Conservation (phyloP, 2,797 vertebrate species). For the Lagocephalus sceleratus region DNA sequence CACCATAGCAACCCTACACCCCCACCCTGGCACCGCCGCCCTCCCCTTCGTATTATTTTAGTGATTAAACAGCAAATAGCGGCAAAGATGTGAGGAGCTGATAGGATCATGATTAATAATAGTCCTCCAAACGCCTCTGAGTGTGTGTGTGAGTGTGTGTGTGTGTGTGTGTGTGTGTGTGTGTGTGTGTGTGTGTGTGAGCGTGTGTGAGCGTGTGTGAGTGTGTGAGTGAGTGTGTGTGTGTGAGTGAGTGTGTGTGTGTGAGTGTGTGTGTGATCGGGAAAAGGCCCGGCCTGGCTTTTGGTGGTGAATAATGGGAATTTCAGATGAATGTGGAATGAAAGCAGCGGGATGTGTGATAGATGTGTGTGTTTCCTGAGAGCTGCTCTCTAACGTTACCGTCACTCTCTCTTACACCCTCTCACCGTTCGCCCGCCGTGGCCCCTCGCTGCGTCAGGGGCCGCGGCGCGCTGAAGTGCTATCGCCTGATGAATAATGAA, state of each 20-base stretch:
- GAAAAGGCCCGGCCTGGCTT: conserved; percentile 70
- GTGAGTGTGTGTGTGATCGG: conserved; percentile 43
- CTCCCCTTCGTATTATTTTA: conserved; percentile 78
- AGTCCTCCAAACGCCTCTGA: conserved; percentile 64
- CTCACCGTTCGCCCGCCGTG: conserved; percentile 36
- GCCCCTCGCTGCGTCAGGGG: too few species aligned
- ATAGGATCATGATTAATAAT: conserved; percentile 82
- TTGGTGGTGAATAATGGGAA: conserved; percentile 79
- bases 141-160: conserved; percentile 29
- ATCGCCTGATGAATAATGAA: too few species aligned
- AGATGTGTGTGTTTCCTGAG: conserved; percentile 55
- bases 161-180: conserved; percentile 17
- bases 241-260: conserved; percentile 19
- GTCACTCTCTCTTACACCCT: conserved; percentile 29
- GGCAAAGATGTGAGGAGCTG: conserved; percentile 71
- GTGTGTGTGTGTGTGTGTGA: conserved; percentile 18
- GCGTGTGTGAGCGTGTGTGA: conserved; percentile 39
- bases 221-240: conserved; percentile 13
- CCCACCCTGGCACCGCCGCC: conserved; percentile 51
- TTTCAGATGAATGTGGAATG: conserved; percentile 74
- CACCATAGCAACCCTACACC: conserved; percentile 76
- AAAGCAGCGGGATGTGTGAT: conserved; percentile 68
- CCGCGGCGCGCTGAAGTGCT: too few species aligned
- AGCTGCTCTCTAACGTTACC: conserved; percentile 56
- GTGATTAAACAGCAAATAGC: conserved; percentile 85